Evolutionary conservation across 2,113 vertebrate species (phyloP), one percentile per base, ranked within the genome.

Genomic region (Brachypteracias leptosomus): DNA sequence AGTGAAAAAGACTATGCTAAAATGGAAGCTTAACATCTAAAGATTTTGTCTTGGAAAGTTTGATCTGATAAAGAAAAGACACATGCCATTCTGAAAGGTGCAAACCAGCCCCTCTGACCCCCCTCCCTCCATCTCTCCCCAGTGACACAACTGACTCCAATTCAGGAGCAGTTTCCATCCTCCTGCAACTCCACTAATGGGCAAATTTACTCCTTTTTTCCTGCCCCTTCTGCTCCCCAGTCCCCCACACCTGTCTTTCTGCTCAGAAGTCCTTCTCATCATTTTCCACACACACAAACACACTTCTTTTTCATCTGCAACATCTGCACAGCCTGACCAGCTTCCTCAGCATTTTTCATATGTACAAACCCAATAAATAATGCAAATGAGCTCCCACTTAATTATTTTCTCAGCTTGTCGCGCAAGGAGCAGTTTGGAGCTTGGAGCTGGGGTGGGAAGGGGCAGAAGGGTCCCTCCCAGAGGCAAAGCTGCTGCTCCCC

Each of bases 331-430:
- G 62, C 49, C 74, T 89, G 80, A 83, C 83, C 74, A 57, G 40
- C 47, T 88, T 83, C 67, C 76, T 93, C 86, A 4, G 31, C 65
- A 63, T 8, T 70, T 90, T 47, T 63, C 51, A 16, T 55, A 71
- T 6, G 38, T 35, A 82, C 21, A 84, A 94, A 89, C 73, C 85
- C 94, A 92, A 90, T 82, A 91, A 91, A 95, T 94, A 93, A 97
- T 95, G 93, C 72, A 96, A 95, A 97, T 96, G 85, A 96, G 42
- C 35, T 55, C 15, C 26, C 70, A 73, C 93, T 92, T 97, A 94
- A 97, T 97, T 96, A 96, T 97, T 96, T 95, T 89, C 91, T 92
- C 77, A 63, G 47, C 85, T 96, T 93, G 80, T 71, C 12, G 13
- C 26, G 7, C 49, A 70, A 90, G 74, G 86, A 97, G 80, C 82